These are phyloP conservation scores for Cardinalis cardinalis DNA, from an alignment of 2,113 vertebrate species.

Conservation along the genomic window DNA sequence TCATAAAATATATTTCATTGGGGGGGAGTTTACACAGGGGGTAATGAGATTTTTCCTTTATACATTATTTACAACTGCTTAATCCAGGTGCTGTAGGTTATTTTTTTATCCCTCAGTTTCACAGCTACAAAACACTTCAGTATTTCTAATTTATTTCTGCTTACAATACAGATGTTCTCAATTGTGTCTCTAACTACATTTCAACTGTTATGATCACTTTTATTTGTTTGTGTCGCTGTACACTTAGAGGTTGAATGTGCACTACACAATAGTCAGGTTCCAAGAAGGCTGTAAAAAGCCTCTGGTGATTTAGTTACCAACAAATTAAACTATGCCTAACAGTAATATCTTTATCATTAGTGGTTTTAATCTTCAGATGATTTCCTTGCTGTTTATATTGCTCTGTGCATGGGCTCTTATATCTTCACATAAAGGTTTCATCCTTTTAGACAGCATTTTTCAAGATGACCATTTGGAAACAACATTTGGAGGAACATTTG, in stretches of 20 bases:
- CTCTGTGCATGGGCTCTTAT: constrained; percentile 36
- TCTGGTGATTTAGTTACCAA: constrained; percentile 65
- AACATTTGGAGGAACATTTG: constrained; percentile 86
- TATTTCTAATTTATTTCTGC: constrained; percentile 84
- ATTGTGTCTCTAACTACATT: constrained; percentile 81
- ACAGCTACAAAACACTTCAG: constrained; percentile 76
- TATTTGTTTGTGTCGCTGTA: constrained; percentile 79
- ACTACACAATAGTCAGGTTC: constrained; percentile 58
- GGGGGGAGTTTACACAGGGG: constrained; percentile 78
- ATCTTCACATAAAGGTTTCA: constrained; percentile 63
- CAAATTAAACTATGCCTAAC: constrained; percentile 59
- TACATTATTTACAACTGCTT: constrained; percentile 81
- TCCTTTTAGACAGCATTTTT: constrained; percentile 69
- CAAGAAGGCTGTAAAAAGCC: constrained; percentile 59
- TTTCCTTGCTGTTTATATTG: constrained; percentile 49
- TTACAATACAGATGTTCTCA: constrained; percentile 85
- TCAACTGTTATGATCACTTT: constrained; percentile 74
- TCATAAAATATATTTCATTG: constrained; percentile 83
- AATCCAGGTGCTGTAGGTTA: constrained; percentile 80
- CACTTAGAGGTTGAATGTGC: constrained; percentile 64
- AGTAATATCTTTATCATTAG: constrained; percentile 65
- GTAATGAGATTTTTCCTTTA: constrained; percentile 83
- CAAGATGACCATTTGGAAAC: constrained; percentile 81
- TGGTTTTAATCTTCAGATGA: constrained; percentile 59
- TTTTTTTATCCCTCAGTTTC: constrained; percentile 80